A percentile compares a stretch with the other conserved stretches of the same genome.
Evolutionary conservation across 2,797 vertebrate species (phyloP).

Genomic region (Enteromius afrohamiltoni): DNA sequence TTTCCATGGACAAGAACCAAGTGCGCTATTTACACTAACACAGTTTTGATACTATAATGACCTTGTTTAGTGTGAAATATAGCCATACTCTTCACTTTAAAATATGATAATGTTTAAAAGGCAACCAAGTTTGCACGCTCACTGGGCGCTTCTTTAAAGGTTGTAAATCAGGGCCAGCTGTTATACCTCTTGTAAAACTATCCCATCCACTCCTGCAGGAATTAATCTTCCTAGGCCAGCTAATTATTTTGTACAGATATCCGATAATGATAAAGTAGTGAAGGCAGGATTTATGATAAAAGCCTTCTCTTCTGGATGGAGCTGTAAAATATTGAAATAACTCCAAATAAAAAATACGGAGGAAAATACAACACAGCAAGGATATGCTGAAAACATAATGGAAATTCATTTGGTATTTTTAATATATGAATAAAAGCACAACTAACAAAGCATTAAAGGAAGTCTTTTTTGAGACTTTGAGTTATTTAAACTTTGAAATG

Average conservation of each 20-base stretch:
- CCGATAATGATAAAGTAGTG: conserved; percentile 83
- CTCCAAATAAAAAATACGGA: conserved; percentile 44
- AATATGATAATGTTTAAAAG: conserved; percentile 41
- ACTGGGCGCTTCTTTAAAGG: conserved; percentile 67
- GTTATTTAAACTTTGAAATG: background rate
- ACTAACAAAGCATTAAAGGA: background rate
- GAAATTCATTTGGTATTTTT: background rate
- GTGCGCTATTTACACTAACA: conserved; percentile 9
- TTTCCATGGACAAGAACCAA: conserved; percentile 25
- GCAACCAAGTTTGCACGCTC: conserved; percentile 23
- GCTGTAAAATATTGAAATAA: conserved; percentile 66
- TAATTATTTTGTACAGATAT: conserved; percentile 89
- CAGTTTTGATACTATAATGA: conserved; percentile 18
- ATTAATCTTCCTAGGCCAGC: conserved; percentile 83
- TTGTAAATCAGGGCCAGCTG: conserved; percentile 80
- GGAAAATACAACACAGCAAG: background rate
- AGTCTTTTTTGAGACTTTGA: background rate
- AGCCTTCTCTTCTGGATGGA: conserved; percentile 69
- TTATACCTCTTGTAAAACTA: conserved; percentile 86
- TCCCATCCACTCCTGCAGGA: conserved; percentile 78
- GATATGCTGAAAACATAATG: background rate
- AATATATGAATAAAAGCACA: background rate
- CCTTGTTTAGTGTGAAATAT: conserved; percentile 40
- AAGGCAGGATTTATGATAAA: conserved; percentile 81
- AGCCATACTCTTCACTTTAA: conserved; percentile 48